Conservation (phyloP, 2,113 vertebrate species). For the Calonectris borealis region DNA sequence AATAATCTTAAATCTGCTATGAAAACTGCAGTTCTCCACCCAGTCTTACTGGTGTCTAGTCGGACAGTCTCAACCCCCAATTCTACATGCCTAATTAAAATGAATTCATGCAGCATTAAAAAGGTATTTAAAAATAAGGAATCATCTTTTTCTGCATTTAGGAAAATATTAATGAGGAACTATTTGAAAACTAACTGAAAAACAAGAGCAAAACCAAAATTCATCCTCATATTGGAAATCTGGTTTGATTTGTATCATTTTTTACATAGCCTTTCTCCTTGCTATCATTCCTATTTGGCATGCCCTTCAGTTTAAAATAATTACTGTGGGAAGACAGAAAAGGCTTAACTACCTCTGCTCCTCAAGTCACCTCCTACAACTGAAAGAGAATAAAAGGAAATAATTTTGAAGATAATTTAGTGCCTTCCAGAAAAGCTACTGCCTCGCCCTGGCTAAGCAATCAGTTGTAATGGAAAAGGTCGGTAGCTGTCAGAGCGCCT, state of each 20-base stretch:
- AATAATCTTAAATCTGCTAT: not conserved
- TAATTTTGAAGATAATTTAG: not conserved
- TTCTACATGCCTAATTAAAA: not conserved
- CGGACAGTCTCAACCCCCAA: not conserved
- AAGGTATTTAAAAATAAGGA: not conserved
- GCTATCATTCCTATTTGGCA: not conserved
- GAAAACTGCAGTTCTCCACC: not conserved
- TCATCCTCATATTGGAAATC: not conserved
- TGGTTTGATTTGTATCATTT: not conserved
- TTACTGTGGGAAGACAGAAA: not conserved
- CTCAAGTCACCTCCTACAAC: not conserved
- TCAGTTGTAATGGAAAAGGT: not conserved
- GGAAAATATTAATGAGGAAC: not conserved
- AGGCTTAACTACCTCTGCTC: not conserved
- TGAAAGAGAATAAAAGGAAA: not conserved
- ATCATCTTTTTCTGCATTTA: not conserved
- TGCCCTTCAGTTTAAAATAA: not conserved
- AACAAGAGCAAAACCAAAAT: not conserved
- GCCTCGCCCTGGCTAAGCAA: not conserved
- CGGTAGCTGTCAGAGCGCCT: not conserved
- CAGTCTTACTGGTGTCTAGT: not conserved
- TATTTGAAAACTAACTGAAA: not conserved
- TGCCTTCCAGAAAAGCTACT: not conserved
- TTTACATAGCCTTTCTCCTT: not conserved
- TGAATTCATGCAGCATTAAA: not conserved